A percentile compares a stretch with the other conserved stretches of the same genome.
phyloP scores from a whole-genome alignment of 2,113 vertebrate species.

The Fulmarus glacialis region DNA sequence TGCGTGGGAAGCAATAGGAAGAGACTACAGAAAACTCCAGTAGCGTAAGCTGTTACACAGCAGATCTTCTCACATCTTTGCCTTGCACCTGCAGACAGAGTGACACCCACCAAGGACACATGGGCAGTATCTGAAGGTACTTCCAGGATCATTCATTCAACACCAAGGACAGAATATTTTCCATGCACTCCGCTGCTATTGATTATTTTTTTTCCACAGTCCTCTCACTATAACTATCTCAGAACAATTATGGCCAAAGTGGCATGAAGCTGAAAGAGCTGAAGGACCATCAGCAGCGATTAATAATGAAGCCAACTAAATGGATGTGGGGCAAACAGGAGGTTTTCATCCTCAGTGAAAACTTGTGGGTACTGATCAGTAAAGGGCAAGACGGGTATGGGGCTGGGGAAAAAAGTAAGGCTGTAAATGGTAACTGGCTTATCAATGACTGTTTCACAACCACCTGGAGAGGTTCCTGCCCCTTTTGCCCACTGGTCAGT shows the following conservation, averaged over 20 bases:
- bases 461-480: neutral
- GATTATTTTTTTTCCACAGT: neutral
- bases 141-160: neutral
- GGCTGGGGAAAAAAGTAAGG: neutral
- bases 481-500: neutral
- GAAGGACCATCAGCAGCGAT: neutral
- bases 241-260: neutral
- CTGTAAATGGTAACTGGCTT: neutral
- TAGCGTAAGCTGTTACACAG: neutral
- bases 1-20: neutral
- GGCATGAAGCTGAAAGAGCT: neutral
- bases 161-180: neutral
- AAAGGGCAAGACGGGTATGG: neutral
- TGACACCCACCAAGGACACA: neutral
- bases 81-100: too few species aligned
- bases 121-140: neutral
- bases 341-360: neutral
- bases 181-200: neutral
- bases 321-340: neutral
- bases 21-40: neutral
- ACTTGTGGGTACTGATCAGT: neutral
- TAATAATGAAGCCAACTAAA: neutral
- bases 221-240: neutral
- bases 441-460: neutral
- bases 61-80: neutral